Evolutionary conservation across 2,113 vertebrate species (phyloP), one percentile per base, ranked within the genome.

Genomic region (Meriones unguiculatus): DNA sequence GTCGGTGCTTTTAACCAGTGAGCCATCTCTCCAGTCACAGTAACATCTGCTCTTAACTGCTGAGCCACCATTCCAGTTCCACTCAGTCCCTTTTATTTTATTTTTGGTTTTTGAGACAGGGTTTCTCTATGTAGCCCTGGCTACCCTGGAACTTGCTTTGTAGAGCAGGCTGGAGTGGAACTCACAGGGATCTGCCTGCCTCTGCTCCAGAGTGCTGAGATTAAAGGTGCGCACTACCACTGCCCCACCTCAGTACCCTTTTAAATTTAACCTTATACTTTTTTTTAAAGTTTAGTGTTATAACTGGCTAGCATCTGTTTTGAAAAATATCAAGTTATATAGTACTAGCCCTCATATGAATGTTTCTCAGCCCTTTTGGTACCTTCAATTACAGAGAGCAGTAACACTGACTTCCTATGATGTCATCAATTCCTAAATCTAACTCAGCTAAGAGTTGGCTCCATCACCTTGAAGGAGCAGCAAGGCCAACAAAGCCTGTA

Each of bases 241-340:
- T 30, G 28, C 25, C 24, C 28, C 11, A 22, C 13, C 20, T 24
- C 18, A 69, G 64, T 38, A 38, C 22, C 46, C 69, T 81, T 95
- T 89, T n/a, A 92, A 93, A 92, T 81, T 46, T 2, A 35, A 80
- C 52, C 65, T 76, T 41, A 92, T 72, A 87, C 32, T 54, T 54
- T n/a, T 73, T 73, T 73, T 73, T 73, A 52, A 30, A 32, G 76
- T 78, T 52, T 52, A 77, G 14, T 77, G 41, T 25, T 76, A 3
- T 25, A 50, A 14, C 32, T 81, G 64, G 41, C 18, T 94, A 87
- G 89, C 81, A 65, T 92, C 85, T 69, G 69, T 95, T 95, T 65
- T 85, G 46, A 92, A 54, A 94, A 94, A 90, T 6, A 84, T 50
- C 67, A 25, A 93, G 64, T 38, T 41, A 70, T 30, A 17, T 67